These are phyloP conservation scores for Gallinago jamesoni DNA, from an alignment of 2,113 vertebrate species.

Conservation along the genomic window DNA sequence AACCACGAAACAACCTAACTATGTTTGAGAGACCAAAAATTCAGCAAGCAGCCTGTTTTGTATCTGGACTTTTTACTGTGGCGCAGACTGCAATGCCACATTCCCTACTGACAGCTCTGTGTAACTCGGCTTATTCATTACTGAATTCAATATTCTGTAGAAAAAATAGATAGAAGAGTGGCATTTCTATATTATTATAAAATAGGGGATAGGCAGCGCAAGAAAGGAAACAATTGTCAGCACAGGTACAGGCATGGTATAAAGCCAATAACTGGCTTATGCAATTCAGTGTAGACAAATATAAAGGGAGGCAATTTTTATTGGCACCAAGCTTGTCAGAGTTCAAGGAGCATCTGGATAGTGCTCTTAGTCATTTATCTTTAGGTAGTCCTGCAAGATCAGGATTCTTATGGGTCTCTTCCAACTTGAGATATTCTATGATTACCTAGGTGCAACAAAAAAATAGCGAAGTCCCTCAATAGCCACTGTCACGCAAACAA, in stretches of 20 bases:
- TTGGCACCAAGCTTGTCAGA: not conserved
- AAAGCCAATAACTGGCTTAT: not conserved
- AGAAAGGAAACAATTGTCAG: not conserved
- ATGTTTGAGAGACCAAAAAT: not conserved
- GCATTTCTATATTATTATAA: not conserved
- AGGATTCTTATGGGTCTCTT: not conserved
- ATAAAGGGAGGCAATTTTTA: not conserved
- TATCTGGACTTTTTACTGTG: accelerated
- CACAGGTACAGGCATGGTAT: not conserved
- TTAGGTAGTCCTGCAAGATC: not conserved
- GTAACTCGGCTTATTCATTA: not conserved
- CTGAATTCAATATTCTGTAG: not conserved
- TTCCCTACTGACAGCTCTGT: not conserved
- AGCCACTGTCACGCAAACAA: not conserved
- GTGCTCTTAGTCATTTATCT: not conserved
- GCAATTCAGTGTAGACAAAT: not conserved
- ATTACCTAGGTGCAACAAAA: not conserved
- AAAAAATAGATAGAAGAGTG: not conserved
- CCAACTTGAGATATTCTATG: not conserved
- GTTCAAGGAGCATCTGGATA: not conserved
- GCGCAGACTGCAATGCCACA: not conserved
- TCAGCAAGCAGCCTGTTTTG: not conserved
- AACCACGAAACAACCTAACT: not conserved
- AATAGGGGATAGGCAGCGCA: not conserved
- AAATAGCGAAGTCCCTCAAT: not conserved